Conservation (phyloP, 2,797 vertebrate species). For the Petrocephalus schoutedeni region DNA sequence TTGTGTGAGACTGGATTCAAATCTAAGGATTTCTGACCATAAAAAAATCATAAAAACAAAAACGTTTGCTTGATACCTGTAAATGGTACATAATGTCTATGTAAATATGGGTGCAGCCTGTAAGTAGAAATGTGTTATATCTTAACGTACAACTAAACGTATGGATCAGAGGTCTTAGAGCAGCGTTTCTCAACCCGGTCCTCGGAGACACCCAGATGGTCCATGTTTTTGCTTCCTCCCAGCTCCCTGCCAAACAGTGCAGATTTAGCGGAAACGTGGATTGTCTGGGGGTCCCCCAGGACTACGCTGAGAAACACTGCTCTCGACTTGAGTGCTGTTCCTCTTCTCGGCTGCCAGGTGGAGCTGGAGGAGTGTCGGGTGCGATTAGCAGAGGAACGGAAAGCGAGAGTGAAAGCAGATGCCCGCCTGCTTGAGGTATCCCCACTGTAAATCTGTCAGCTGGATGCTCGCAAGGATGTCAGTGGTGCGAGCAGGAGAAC, state of each 20-base stretch:
- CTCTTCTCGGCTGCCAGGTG: conserved; percentile 56
- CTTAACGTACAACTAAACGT: not conserved
- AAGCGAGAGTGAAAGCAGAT: conserved; percentile 72
- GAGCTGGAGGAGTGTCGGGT: conserved; percentile 76
- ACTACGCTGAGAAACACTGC: not conserved
- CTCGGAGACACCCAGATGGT: not conserved
- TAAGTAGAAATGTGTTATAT: not conserved
- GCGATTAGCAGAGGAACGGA: conserved; percentile 76
- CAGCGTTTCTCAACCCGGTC: not conserved
- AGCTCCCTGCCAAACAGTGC: too few species aligned
- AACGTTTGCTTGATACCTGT: not conserved
- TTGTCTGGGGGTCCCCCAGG: not conserved
- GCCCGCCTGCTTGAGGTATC: conserved; percentile 75
- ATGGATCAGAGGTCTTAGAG: not conserved
- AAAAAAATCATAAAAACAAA: not conserved
- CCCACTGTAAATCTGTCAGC: not conserved
- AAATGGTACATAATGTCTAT: not conserved
- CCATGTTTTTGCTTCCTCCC: not conserved
- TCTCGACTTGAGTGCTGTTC: not conserved
- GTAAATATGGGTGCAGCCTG: not conserved
- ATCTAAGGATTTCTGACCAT: not conserved
- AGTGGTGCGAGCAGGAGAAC: not conserved
- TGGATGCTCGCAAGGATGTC: not conserved
- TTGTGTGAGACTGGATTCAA: not conserved
- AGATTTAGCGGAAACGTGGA: too few species aligned